A percentile compares a stretch with the other conserved stretches of the same genome.
Evolutionary conservation across 2,797 vertebrate genomes (phyloP).

Genomic region (Gymnoscopelus microlampas): DNA sequence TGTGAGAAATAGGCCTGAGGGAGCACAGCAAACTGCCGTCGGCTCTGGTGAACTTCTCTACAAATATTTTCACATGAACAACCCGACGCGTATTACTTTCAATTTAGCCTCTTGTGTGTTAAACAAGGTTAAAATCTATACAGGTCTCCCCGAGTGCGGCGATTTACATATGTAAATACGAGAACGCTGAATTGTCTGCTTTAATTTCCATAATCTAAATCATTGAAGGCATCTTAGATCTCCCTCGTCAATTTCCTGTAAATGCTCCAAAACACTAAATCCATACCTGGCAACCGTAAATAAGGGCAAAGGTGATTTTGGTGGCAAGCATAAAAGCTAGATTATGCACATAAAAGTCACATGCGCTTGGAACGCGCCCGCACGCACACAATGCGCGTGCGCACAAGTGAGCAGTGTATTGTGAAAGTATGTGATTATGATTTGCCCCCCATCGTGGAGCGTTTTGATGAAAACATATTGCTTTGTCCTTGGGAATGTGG

Average conservation of each 20-base stretch:
- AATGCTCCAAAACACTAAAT: conserved; percentile 53
- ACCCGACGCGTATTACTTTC: conserved; percentile 47
- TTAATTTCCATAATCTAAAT: conserved; percentile 71
- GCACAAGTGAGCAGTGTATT: conserved; percentile 29
- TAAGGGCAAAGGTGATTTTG: conserved; percentile 52
- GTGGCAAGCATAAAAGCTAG: conserved; percentile 31
- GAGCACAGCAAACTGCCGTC: conserved; percentile 31
- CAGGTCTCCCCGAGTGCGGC: conserved; percentile 42
- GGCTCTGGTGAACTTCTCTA: conserved; percentile 39
- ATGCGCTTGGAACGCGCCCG: background rate
- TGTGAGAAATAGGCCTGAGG: conserved; percentile 63
- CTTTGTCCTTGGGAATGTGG: conserved; percentile 70
- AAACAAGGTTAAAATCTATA: conserved; percentile 71
- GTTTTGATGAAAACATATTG: conserved; percentile 69
- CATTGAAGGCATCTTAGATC: conserved; percentile 62
- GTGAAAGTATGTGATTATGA: conserved; percentile 62
- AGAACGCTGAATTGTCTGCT: conserved; percentile 54
- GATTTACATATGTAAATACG: conserved; percentile 72
- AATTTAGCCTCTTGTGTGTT: conserved; percentile 46
- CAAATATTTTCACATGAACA: conserved; percentile 53
- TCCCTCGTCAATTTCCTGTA: conserved; percentile 70
- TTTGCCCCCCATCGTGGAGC: conserved; percentile 60
- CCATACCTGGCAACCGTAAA: conserved; percentile 60
- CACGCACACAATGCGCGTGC: background rate
- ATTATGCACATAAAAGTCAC: conserved; percentile 23